Evolutionary conservation across 2,113 vertebrate genomes (phyloP).

Genomic region (Neopipo cinnamomea): DNA sequence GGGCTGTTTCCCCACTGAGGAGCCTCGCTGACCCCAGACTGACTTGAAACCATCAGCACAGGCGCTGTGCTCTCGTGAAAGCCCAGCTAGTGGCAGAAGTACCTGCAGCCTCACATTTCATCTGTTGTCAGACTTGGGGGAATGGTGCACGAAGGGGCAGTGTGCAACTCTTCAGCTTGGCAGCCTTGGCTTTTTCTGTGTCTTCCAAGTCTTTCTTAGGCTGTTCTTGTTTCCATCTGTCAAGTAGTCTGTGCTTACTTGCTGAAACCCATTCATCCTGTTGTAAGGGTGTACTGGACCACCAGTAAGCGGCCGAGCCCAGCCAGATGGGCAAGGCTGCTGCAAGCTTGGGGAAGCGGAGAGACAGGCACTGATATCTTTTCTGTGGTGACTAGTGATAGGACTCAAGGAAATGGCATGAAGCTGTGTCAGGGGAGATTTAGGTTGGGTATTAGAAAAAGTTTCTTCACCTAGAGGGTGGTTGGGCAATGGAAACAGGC

Average conservation of each 20-base stretch:
- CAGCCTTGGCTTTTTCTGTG: background rate
- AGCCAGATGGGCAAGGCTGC: background rate
- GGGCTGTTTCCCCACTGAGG: background rate
- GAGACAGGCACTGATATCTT: background rate
- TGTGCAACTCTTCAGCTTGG: background rate
- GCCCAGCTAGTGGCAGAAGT: background rate
- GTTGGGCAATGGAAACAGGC: background rate
- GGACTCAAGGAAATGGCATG: background rate
- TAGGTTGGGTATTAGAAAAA: background rate
- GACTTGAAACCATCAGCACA: background rate
- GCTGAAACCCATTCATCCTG: background rate
- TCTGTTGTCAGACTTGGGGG: background rate
- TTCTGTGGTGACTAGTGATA: background rate
- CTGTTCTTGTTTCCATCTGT: background rate
- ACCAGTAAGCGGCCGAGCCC: accelerated
- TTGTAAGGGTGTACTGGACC: background rate
- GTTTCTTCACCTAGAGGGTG: background rate
- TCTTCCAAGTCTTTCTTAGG: background rate
- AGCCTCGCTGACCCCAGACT: background rate
- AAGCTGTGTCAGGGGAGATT: background rate
- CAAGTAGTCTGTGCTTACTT: background rate
- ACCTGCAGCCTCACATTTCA: background rate
- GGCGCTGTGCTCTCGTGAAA: background rate
- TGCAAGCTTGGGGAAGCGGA: background rate
- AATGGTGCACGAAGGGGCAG: background rate